phyloP scores from a whole-genome alignment of 2,797 vertebrate genomes.

The Xiphophorus birchmanni region DNA sequence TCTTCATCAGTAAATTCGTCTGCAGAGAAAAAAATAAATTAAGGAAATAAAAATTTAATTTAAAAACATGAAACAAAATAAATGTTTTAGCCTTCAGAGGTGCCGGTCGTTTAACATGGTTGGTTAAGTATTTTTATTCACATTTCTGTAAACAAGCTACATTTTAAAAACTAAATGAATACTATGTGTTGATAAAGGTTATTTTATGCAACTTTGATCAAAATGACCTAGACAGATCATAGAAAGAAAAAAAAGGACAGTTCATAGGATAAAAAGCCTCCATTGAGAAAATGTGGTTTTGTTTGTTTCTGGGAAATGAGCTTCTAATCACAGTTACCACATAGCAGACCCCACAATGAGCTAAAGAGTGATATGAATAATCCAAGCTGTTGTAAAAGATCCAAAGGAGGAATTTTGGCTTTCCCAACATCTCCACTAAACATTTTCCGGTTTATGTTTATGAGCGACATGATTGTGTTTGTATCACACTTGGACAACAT shows the following conservation, averaged over 20 bases:
- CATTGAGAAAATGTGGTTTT: neutral
- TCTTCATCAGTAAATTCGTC: conserved; percentile 98
- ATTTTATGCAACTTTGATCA: neutral
- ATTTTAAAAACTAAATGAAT: neutral
- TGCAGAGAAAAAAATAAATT: conserved; percentile 64
- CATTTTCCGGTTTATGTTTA: conserved; percentile 48
- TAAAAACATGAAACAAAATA: neutral
- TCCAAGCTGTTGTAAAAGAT: conserved; percentile 28
- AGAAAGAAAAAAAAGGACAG: neutral
- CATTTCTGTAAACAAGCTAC: neutral
- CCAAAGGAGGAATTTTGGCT: conserved; percentile 30
- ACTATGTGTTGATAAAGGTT: neutral
- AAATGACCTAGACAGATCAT: neutral
- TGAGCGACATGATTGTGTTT: conserved; percentile 32
- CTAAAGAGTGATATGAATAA: conserved; percentile 28
- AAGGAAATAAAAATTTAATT: neutral
- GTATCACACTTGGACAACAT: conserved; percentile 10
- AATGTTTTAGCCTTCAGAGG: neutral
- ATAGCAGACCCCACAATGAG: neutral
- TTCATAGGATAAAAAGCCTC: neutral
- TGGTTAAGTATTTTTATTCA: neutral
- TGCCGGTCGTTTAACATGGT: neutral
- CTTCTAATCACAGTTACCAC: neutral
- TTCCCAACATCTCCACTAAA: conserved; percentile 27
- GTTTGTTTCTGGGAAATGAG: conserved; percentile 1